Base-by-base conservation (phyloP, 2,797 vertebrate genomes). In the Perodicticus potto region DNA sequence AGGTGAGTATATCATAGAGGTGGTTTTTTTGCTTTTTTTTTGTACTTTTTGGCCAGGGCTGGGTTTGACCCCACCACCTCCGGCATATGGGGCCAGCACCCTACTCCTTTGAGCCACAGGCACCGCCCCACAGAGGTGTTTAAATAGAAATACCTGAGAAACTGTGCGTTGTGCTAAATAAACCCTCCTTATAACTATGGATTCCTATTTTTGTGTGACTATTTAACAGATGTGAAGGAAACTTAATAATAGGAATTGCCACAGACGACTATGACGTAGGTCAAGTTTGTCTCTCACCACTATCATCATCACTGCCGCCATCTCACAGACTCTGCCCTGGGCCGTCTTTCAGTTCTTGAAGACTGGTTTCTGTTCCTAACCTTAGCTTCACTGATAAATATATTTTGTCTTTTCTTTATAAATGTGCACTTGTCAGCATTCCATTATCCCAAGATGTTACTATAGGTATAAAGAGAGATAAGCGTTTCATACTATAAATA, bases 341-440 rank as follows among this genome's bases (percentile, higher is more conserved):
- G 43, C 16, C 78, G 53, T 43, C 25, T 13, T 10, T 10, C 70
- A 34, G 6, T 13, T 91, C 63, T 91, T 45, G 20, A 95, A 90
- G 61, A 55, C 72, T 59, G 53, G 25, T n/a, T 89, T 91, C 37
- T 77, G 74, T 91, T 53, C 49, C 85, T 80, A 84, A 86, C 29
- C 5, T 93, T 16, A 9, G 73, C 7, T 3, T 83, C 25, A 76
- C 86, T 93, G 77, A 70, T 95, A 86, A 85, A 5, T 32, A 76
- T 22, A 84, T 69, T 85, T 6, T 37, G 70, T 96, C 82, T 76
- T 91, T 76, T 86, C 23, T 90, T 55, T 84, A 89, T 17, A 84
- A 83, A 37, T 94, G 86, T 80, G 43, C 82, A 63, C 11, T 95
- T 59, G 25, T 91, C 86, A 81, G 57, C 57, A 90, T 90, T 93